A percentile compares a stretch with the other conserved stretches of the same genome.
Evolutionary conservation across 2,113 vertebrate species (phyloP).

Genomic region (Tetraodon nigroviridis): DNA sequence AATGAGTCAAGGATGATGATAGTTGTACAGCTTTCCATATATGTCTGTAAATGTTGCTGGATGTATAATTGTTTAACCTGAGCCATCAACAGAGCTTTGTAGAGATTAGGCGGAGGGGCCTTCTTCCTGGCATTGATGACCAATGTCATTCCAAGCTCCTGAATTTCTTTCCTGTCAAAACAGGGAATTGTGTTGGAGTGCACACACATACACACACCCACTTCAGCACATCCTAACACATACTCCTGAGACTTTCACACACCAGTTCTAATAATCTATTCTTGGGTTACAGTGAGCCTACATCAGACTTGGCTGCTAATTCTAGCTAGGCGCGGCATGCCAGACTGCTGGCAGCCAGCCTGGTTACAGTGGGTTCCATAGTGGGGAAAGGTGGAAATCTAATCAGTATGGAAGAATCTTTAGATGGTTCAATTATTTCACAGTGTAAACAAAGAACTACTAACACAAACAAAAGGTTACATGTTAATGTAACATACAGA

Average conservation of each 20-base stretch:
- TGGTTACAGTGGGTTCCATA: conserved; percentile 23
- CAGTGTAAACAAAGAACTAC: conserved; percentile 25
- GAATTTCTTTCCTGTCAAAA: conserved; percentile 71
- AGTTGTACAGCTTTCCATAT: background rate
- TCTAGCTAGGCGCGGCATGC: conserved; percentile 44
- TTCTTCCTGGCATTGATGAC: conserved; percentile 84
- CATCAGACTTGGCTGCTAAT: conserved; percentile 44
- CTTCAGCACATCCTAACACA: conserved; percentile 6
- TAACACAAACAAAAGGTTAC: background rate
- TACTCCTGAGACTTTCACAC: conserved; percentile 12
- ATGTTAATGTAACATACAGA: no score
- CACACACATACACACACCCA: background rate
- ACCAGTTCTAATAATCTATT: conserved; percentile 34
- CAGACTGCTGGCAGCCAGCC: conserved; percentile 57
- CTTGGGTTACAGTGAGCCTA: conserved; percentile 32
- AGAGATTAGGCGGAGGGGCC: conserved; percentile 64
- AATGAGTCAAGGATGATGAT: background rate
- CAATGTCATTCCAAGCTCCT: conserved; percentile 76
- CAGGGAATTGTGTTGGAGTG: conserved; percentile 7
- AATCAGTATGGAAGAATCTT: conserved; percentile 10
- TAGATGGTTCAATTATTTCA: background rate
- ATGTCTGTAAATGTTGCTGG: background rate
- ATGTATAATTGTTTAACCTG: conserved; percentile 73
- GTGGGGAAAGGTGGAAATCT: conserved; percentile 15
- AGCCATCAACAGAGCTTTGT: conserved; percentile 77